Evolutionary conservation across 2,113 vertebrate species (phyloP), one percentile per base, ranked within the genome.

Genomic region (Corydoras sp.): DNA sequence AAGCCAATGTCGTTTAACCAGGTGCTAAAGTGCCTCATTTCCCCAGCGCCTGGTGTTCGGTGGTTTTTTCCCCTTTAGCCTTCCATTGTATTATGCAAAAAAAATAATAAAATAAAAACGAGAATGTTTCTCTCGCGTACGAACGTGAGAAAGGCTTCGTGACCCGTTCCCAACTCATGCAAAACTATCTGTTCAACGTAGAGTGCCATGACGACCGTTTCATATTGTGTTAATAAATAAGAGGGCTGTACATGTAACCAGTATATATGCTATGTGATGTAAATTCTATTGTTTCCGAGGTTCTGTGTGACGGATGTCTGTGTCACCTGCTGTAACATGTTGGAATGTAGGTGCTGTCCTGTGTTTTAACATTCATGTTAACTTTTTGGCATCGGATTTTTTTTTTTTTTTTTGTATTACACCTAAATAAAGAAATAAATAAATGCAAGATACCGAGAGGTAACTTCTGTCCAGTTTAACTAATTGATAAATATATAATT

Each of bases 11-110:
- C 71, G 74, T 82, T 82, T 24, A 60, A 18, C 61, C 77, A 74
- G 87, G 83, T 79, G 80, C 86, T 85, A 79, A 90, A 89, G 88
- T 89, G 87, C 88, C 88, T 90, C 84, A 76, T 80, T 69, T 85
- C 79, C 79, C 76, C 80, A 81, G 88, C 87, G 85, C 85, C 88
- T 88, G 86, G 81, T 82, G 77, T 82, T 84, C 77, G 77, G 62
- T 85, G 75, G 62, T 66, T 55, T 86, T 86, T 81, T 24, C 18
- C 18, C 18, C 66, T 70, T 85, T 88, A 84, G 81, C 81, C 85
- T 88, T 88, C 74, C 82, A 84, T 86, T 78, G 77, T 83, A 79
- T 87, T 90, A 87, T 87, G 85, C 85, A 88, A 87, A 64, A 72
- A 66, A 56, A 13, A 56, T 24, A 1, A 56, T 3, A n/a, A 53